These are phyloP conservation scores for Eutrigla gurnardus DNA, from an alignment of 2,797 vertebrate species.

Conservation along the genomic window DNA sequence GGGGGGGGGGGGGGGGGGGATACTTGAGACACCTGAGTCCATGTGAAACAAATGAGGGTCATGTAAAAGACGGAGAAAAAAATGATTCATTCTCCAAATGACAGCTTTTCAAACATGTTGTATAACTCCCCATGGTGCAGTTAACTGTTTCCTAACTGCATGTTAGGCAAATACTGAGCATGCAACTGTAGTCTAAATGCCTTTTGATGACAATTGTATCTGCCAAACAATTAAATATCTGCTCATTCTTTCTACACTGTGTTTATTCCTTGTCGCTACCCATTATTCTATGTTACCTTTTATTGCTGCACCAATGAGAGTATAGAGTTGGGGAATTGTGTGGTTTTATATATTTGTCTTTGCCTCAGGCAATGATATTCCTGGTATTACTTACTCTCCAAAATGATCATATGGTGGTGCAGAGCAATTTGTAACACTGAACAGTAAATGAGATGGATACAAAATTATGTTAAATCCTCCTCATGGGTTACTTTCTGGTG, in stretches of 20 bases:
- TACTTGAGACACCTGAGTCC: constrained; percentile 24
- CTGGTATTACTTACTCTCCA: constrained; percentile 23
- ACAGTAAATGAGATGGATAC: constrained; percentile 8
- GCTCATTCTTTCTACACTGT: background rate
- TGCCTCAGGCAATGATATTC: background rate
- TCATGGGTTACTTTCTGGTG: constrained; percentile 25
- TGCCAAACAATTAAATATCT: background rate
- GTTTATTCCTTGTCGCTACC: background rate
- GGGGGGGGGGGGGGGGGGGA: background rate
- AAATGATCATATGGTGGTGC: background rate
- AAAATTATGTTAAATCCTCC: constrained; percentile 33
- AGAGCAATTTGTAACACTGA: constrained; percentile 18
- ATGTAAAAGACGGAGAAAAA: background rate
- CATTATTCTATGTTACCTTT: background rate
- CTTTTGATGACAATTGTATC: background rate
- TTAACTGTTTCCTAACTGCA: constrained; percentile 2
- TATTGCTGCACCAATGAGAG: background rate
- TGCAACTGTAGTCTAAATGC: background rate
- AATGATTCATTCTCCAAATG: background rate
- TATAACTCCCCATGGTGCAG: background rate
- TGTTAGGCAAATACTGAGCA: background rate
- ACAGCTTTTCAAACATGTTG: constrained; percentile 1
- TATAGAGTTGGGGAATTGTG: constrained; percentile 8
- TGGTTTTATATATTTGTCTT: background rate
- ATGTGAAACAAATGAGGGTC: constrained; percentile 31